Percentiles rank a stretch among this genome's conserved stretches.
Conservation (phyloP, 1,140 invertebrate species). For the Drosophila bipectinata region DNA sequence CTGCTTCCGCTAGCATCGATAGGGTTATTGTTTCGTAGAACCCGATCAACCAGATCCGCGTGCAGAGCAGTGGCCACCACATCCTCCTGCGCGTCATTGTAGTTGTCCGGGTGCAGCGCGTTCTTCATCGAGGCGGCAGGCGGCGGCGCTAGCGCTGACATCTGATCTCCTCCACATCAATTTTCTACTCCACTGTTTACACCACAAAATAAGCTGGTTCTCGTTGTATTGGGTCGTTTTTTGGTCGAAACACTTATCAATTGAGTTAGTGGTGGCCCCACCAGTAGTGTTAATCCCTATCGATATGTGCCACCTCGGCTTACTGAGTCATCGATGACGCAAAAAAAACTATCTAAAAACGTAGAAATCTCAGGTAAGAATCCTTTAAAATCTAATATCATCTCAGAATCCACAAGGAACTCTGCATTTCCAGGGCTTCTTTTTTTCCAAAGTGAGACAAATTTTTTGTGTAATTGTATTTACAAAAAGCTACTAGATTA, state of each 20-base stretch:
- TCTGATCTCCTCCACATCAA: constrained; percentile 21
- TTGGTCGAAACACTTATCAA: constrained; percentile 25
- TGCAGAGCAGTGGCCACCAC: constrained; percentile 17
- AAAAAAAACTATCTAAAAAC: not conserved
- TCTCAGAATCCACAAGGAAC: not conserved
- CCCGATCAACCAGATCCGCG: constrained; percentile 25
- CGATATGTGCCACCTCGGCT: not conserved
- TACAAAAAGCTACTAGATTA: not conserved
- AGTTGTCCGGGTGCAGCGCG: constrained; percentile 35
- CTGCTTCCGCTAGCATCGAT: not conserved
- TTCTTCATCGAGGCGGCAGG: constrained; percentile 29
- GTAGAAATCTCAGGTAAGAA: not conserved
- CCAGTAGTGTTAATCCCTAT: not conserved
- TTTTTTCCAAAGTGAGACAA: not conserved
- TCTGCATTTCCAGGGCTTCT: not conserved
- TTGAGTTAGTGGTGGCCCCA: constrained; percentile 15
- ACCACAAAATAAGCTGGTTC: constrained; percentile 7
- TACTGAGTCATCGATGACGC: not conserved
- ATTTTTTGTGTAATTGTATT: not conserved
- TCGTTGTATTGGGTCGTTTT: constrained; percentile 4
- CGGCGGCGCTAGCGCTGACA: constrained; percentile 37
- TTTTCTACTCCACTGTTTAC: not conserved
- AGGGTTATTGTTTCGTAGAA: constrained; percentile 32
- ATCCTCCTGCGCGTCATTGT: constrained; percentile 19
- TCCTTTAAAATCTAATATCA: not conserved